A percentile compares a stretch with the other conserved stretches of the same genome.
Evolutionary conservation across 2,113 vertebrate species (phyloP).

Genomic region (Zapornia atra): DNA sequence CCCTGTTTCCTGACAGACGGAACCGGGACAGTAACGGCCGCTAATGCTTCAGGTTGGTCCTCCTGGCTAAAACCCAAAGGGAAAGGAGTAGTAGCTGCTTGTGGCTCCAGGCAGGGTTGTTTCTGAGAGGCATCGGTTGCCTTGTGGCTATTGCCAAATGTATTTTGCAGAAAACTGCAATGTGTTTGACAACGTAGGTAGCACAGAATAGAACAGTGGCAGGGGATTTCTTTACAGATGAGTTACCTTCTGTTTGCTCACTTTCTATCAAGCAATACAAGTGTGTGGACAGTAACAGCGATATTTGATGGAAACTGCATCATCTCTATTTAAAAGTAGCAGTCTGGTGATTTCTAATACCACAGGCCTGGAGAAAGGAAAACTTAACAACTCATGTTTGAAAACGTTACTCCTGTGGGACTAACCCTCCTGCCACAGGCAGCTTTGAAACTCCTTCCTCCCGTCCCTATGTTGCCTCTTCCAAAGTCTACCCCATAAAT

Average conservation of each 20-base stretch:
- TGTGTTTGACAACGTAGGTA: background rate
- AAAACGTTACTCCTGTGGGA: background rate
- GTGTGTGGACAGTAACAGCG: background rate
- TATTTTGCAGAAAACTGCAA: background rate
- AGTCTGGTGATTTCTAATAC: background rate
- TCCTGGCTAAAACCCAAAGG: background rate
- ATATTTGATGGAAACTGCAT: background rate
- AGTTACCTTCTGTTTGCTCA: background rate
- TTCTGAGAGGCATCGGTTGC: background rate
- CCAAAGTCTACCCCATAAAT: background rate
- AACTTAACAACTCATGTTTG: background rate
- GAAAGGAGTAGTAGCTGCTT: background rate
- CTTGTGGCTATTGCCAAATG: background rate
- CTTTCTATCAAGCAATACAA: background rate
- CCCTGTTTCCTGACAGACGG: constrained; percentile 89
- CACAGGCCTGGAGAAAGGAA: background rate
- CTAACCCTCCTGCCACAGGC: background rate
- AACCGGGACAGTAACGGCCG: constrained; percentile 90
- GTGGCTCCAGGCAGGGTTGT: background rate
- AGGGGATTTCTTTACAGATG: background rate
- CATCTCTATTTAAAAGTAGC: background rate
- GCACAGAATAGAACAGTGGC: background rate
- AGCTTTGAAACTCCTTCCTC: background rate
- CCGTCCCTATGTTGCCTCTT: background rate
- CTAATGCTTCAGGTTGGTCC: constrained; percentile 90